Base-by-base conservation (phyloP, 2,888 invertebrate genomes). In the Mimumesa dahlbomi region DNA sequence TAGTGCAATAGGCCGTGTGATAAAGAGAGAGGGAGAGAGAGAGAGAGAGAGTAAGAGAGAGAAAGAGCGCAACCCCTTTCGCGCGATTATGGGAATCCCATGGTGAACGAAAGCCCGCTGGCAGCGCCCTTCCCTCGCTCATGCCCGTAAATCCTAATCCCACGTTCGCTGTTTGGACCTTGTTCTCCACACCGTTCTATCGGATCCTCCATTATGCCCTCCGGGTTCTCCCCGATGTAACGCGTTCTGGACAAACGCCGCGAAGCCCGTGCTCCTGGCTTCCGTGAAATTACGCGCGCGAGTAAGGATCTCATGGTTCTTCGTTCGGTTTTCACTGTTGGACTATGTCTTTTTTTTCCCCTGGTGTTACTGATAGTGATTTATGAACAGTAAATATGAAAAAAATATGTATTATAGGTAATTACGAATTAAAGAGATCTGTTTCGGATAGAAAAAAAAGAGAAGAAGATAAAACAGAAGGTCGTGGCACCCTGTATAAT, bases 151-250 rank as follows among this genome's bases (percentile, higher is more conserved):
- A 49, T 61, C 46, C 45, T 31, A 31, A 22, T 38, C 52, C 53
- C 54, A 31, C 29, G 43, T 31, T 22, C 36, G 13, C 1, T 13
- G 34, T 50, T 62, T 22, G 56, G 58, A 50, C 50, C 19, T 19
- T 58, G 50, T 50, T 50, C 48, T 21, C 19, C 46, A 16, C 42
- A 7, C 11, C 19, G 18, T 5, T 42, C 4, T 56, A 56, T 46
- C 56, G 56, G 56, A 56, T 56, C 56, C 56, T 56, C 56, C 56
- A 56, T 56, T 56, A 56, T 45, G 22, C 46, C 25, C 11, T 21
- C 22, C 40, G n/a, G 52, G 13, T 38, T 14, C 40, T 21, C 40
- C 22, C 16, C n/a, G n/a, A n/a, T n/a, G 52, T 53, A 40, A 21
- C 21, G 21, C 14, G 36, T 38, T 21, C 52, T 25, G 56, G 46